Percentiles rank a stretch among this genome's conserved stretches.
Conservation (phyloP, 1,140 invertebrate species). For the Notospermus geniculatus region DNA sequence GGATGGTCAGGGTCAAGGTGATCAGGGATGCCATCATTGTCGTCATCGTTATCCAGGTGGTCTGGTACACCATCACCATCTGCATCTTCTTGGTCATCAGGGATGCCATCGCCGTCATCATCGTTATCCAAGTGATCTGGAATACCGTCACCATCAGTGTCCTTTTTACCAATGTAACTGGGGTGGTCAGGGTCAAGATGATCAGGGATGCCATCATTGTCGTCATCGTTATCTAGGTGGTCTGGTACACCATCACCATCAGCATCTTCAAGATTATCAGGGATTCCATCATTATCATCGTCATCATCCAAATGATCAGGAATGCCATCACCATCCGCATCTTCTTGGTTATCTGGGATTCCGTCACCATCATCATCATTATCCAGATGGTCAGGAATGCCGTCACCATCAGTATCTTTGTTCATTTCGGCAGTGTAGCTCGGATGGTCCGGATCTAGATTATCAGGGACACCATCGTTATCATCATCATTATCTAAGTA, state of each 20-base stretch:
- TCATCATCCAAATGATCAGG: conserved; percentile 30
- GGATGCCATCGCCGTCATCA: too few relatives aligned
- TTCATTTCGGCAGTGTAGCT: conserved; percentile 15
- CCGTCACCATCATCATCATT: conserved; percentile 34
- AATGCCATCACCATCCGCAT: conserved; percentile 24
- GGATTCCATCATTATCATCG: conserved; percentile 35
- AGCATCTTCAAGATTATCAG: conserved; percentile 37
- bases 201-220: conserved; percentile 35
- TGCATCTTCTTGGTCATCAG: too few relatives aligned
- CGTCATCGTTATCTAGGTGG: conserved; percentile 37
- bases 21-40: conserved; percentile 28
- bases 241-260: conserved; percentile 44
- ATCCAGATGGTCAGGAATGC: conserved; percentile 31
- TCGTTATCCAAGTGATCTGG: too few relatives aligned
- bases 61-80: too few relatives aligned
- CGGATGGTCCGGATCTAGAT: conserved; percentile 16
- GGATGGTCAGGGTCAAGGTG: conserved; percentile 13
- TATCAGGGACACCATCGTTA: conserved; percentile 26
- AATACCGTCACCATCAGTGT: conserved; percentile 39
- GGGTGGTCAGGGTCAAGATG: conserved; percentile 20
- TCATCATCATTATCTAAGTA: conserved; percentile 20
- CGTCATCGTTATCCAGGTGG: conserved; percentile 42
- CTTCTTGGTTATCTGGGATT: conserved; percentile 32
- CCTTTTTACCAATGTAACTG: conserved; percentile 37
- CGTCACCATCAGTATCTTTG: conserved; percentile 20